These are phyloP conservation scores for Anagrus nilaparvatae DNA, from an alignment of 1,140 invertebrate species.

Conservation along the genomic window DNA sequence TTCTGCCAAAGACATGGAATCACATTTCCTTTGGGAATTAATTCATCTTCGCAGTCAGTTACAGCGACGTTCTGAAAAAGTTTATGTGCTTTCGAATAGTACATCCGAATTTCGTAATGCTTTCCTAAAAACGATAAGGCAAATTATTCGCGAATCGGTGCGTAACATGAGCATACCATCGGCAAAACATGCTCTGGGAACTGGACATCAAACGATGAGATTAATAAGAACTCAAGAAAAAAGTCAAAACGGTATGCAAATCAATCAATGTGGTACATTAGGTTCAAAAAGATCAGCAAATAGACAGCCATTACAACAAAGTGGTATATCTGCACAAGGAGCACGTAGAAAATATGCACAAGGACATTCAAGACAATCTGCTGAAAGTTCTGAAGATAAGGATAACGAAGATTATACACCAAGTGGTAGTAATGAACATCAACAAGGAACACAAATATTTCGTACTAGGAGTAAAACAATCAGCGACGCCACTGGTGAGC, in stretches of 20 bases:
- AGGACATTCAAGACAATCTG: constrained; percentile 82
- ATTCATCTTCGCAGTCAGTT: constrained; percentile 89
- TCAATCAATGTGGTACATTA: too few species aligned
- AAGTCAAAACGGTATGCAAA: constrained; percentile 26
- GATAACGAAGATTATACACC: constrained; percentile 28
- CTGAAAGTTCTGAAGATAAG: constrained; percentile 50
- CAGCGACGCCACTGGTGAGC: constrained; percentile 65
- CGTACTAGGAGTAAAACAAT: constrained; percentile 81
- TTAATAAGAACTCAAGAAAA: constrained; percentile 30
- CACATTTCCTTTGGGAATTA: constrained; percentile 92
- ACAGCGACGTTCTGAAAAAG: constrained; percentile 88
- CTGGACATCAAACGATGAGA: constrained; percentile 34
- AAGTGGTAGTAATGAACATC: constrained; percentile 16
- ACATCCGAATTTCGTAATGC: constrained; percentile 91
- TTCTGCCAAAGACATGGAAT: constrained; percentile 86
- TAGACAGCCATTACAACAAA: constrained; percentile 49
- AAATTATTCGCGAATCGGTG: constrained; percentile 91
- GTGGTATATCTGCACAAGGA: constrained; percentile 64
- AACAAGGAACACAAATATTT: constrained; percentile 47
- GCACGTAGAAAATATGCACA: constrained; percentile 63
- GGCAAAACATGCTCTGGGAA: constrained; percentile 49
- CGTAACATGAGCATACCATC: constrained; percentile 89
- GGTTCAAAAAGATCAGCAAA: constrained; percentile 38
- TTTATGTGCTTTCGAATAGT: constrained; percentile 93
- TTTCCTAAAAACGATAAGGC: constrained; percentile 90